Evolutionary conservation across 2,888 invertebrate species (phyloP).

Genomic region (Plebejus anna): DNA sequence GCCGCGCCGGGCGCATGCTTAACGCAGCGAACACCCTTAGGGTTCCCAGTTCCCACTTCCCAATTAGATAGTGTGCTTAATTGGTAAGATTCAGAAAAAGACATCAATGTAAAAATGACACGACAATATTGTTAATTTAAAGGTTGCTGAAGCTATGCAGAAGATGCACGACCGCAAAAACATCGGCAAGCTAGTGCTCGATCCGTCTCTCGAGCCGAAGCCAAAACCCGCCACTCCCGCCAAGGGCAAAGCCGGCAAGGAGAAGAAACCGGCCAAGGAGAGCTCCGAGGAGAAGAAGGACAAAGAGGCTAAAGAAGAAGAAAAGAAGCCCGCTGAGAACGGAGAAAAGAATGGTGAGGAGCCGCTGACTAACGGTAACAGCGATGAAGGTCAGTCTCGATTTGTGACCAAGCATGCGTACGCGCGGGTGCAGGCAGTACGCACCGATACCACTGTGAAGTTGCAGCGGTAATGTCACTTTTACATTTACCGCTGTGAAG

Average conservation of each 20-base stretch:
- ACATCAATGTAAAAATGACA: not conserved
- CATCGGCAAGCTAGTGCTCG: conserved; percentile 91
- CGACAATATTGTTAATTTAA: conserved; percentile 26
- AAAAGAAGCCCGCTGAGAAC: conserved; percentile 69
- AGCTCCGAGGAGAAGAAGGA: conserved; percentile 85
- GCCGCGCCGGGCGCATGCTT: too few relatives aligned
- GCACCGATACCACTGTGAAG: conserved; percentile 33
- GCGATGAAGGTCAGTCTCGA: conserved; percentile 78
- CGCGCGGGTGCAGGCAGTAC: conserved; percentile 58
- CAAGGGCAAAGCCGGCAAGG: conserved; percentile 85
- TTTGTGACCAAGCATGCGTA: conserved; percentile 60
- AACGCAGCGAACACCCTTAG: too few relatives aligned
- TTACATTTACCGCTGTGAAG: conserved; percentile 24
- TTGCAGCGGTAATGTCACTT: conserved; percentile 30
- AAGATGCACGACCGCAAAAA: conserved; percentile 96
- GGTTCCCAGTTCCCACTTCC: too few relatives aligned
- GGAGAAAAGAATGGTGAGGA: conserved; percentile 76
- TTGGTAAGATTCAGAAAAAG: too few relatives aligned
- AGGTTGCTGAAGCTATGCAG: conserved; percentile 94
- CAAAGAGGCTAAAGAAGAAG: conserved; percentile 78
- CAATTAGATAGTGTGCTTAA: too few relatives aligned
- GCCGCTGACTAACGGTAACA: conserved; percentile 76
- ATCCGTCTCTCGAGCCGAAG: conserved; percentile 88
- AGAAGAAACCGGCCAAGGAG: conserved; percentile 82
- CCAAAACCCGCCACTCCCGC: conserved; percentile 89